Evolutionary conservation across 2,113 vertebrate genomes (phyloP).

Genomic region (Pseudopodoces humilis): DNA sequence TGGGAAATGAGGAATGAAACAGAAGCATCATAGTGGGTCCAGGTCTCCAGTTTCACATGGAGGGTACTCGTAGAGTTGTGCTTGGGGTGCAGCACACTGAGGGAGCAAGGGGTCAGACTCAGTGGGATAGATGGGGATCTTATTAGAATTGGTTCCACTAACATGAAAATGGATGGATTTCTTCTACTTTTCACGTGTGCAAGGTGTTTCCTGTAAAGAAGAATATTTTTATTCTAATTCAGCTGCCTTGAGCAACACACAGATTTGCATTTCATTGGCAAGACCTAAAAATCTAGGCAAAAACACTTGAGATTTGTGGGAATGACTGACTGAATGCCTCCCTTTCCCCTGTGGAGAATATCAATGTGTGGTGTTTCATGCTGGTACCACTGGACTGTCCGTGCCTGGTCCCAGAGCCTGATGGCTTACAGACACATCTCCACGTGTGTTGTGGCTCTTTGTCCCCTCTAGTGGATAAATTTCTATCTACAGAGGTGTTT

Average conservation of each 20-base stretch:
- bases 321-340: not conserved
- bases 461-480: constrained; percentile 38
- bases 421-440: not conserved
- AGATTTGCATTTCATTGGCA: not conserved
- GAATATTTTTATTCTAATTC: not conserved
- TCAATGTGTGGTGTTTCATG: not conserved
- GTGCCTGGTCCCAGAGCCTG: rapidly evolving
- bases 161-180: not conserved
- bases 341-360: not conserved
- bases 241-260: not conserved
- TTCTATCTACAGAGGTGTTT: not conserved
- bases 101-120: not conserved
- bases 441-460: not conserved
- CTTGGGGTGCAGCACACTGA: not conserved
- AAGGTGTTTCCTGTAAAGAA: not conserved
- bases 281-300: not conserved
- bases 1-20: not conserved
- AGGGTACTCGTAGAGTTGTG: rapidly evolving
- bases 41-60: not conserved
- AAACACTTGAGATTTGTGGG: not conserved
- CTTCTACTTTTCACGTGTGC: not conserved
- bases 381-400: not conserved
- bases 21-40: not conserved
- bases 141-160: not conserved
- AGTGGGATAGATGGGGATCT: not conserved